Base-by-base conservation (phyloP, 2,888 invertebrate genomes). In the Choreutis nemorana region DNA sequence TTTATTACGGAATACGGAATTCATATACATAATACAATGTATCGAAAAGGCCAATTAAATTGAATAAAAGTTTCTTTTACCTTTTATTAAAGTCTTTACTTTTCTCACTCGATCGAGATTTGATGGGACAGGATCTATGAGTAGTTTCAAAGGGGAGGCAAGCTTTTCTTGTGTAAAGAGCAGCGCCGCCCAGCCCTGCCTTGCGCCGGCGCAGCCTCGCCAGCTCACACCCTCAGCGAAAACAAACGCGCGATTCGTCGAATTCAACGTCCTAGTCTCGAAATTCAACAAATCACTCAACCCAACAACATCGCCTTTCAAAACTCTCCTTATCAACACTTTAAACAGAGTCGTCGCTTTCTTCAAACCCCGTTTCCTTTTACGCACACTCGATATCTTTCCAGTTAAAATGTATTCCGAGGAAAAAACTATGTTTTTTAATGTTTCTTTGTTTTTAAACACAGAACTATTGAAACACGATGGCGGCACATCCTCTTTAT, bases 401-500 rank as follows among this genome's bases (percentile, higher is more conserved):
- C 78, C 80, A 13, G 78, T 78, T 44, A 80, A 78, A 58, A 80
- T 73, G 44, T 66, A 77, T 48, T 70, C 67, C 14, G 80, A 75
- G 31, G 60, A 50, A 33, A 53, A 47, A 45, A 75, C 71, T 43
- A 72, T 55, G 40, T 58, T 60, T 45, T 53, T 59, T 42, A 77
- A 53, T 37, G 64, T 58, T 41, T 63, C 62, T 56, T 66, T 64
- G 58, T 70, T 66, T 58, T 63, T 65, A 55, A 73, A 68, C 50
- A 71, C 51, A 39, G 70, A 58, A 51, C 56, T 60, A 45, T 71
- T 68, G 44, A 56, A 62, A 48, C 77, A 77, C 45, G 52, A 48
- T 41, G 55, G 56, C 35, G 64, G 53, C 34, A 53, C 50, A 45
- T 52, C 55, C 39, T 64, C 60, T 44, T 67, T 63, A 50, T 58